A percentile compares a stretch with the other conserved stretches of the same genome.
These are phyloP conservation scores for Tympanoctomys barrerae DNA, from an alignment of 2,797 vertebrate species.

Conservation along the genomic window DNA sequence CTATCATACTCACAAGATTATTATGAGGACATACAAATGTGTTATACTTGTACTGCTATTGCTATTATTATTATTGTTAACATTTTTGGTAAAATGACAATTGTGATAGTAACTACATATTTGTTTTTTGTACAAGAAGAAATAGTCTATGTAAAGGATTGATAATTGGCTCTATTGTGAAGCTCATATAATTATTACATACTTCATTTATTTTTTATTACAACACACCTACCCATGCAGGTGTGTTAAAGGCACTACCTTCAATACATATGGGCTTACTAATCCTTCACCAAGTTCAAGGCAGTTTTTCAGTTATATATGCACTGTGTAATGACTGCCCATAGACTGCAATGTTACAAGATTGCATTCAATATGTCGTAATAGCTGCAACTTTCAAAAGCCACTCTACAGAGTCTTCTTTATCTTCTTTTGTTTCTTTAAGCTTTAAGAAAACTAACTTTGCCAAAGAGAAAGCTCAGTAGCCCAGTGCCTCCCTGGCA, in stretches of 20 bases:
- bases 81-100: conserved; percentile 3
- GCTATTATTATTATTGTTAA: background rate
- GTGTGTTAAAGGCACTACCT: background rate
- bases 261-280: background rate
- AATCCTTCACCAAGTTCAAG: background rate
- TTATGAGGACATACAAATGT: background rate
- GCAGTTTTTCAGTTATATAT: background rate
- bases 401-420: background rate
- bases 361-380: background rate
- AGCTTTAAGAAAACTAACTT: conserved; percentile 38
- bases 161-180: background rate
- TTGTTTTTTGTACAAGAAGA: conserved; percentile 29
- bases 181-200: background rate
- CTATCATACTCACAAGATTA: background rate
- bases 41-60: background rate
- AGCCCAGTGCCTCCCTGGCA: too few species aligned
- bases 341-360: background rate
- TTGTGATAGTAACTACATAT: background rate
- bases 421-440: background rate
- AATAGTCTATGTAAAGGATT: background rate
- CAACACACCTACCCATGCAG: background rate
- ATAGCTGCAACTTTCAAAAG: background rate
- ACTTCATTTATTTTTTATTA: conserved; percentile 12
- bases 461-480: too few species aligned
- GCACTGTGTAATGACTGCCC: background rate